A percentile compares a stretch with the other conserved stretches of the same genome.
Evolutionary conservation across 2,113 vertebrate genomes (phyloP).

Genomic region (Pelusios castaneus): DNA sequence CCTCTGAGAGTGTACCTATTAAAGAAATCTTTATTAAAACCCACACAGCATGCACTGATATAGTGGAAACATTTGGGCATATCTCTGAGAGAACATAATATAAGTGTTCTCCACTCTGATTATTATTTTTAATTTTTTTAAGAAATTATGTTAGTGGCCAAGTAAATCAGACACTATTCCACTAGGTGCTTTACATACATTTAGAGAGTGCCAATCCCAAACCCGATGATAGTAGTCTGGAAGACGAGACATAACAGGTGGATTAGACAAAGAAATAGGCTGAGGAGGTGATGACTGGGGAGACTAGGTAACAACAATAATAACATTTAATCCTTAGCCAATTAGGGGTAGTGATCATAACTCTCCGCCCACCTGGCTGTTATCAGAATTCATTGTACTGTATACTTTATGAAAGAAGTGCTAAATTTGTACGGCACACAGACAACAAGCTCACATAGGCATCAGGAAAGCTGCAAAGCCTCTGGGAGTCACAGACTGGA

Average conservation of each 20-base stretch:
- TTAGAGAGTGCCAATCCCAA: not conserved
- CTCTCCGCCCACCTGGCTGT: not conserved
- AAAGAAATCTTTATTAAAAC: not conserved
- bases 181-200: not conserved
- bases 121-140: not conserved
- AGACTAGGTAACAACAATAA: not conserved
- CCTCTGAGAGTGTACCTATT: not conserved
- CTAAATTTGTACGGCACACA: not conserved
- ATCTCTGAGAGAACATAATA: not conserved
- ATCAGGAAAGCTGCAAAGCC: not conserved
- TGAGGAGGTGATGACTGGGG: not conserved
- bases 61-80: not conserved
- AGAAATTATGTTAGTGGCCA: not conserved
- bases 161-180: not conserved
- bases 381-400: not conserved
- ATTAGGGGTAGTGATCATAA: not conserved
- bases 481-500: not conserved
- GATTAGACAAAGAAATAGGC: not conserved
- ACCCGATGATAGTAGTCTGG: not conserved
- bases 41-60: not conserved
- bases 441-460: not conserved
- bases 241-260: not conserved
- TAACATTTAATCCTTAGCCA: not conserved
- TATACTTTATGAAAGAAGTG: not conserved
- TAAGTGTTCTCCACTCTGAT: not conserved